phyloP scores from a whole-genome alignment of 1,140 invertebrate genomes.

The Lithobius niger region DNA sequence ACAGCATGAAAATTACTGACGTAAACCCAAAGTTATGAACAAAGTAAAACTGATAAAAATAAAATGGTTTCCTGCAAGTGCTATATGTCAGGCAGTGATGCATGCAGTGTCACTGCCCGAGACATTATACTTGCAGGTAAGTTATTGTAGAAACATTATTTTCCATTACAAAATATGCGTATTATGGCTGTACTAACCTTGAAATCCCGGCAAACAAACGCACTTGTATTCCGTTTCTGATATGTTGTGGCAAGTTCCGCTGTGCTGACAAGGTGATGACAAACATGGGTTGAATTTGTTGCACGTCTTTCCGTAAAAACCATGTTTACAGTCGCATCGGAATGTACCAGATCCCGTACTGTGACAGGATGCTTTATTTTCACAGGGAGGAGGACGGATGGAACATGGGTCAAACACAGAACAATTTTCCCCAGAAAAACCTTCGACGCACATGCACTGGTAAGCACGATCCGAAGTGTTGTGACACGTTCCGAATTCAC shows the following conservation, averaged over 20 bases:
- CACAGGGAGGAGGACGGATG: slow-evolving; percentile 11
- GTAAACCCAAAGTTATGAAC: no score
- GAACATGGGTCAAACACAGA: slow-evolving; percentile 9
- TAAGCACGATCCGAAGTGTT: slow-evolving; percentile 7
- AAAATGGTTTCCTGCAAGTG: no score
- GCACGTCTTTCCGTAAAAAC: slow-evolving; percentile 29
- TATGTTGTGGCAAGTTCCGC: slow-evolving; percentile 18
- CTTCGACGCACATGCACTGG: slow-evolving; percentile 1
- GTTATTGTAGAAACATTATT: no score
- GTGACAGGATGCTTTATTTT: slow-evolving; percentile 18
- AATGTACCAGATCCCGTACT: slow-evolving; percentile 19
- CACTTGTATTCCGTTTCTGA: slow-evolving; percentile 14
- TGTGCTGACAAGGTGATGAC: slow-evolving; percentile 21
- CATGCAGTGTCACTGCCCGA: no score
- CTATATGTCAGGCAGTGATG: no score
- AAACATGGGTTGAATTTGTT: slow-evolving; percentile 28
- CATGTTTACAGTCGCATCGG: slow-evolving; percentile 26
- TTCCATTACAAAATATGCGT: no score
- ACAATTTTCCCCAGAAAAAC: slow-evolving; percentile 12
- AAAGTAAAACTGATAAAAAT: no score
- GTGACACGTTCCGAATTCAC: slow-evolving; percentile 12
- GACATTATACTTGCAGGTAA: no score
- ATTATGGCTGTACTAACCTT: background rate
- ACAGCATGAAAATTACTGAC: no score
- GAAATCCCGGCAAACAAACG: slow-evolving; percentile 12